These are phyloP conservation scores for Aplysia californica DNA, from an alignment of 1,140 invertebrate species.

Conservation along the genomic window DNA sequence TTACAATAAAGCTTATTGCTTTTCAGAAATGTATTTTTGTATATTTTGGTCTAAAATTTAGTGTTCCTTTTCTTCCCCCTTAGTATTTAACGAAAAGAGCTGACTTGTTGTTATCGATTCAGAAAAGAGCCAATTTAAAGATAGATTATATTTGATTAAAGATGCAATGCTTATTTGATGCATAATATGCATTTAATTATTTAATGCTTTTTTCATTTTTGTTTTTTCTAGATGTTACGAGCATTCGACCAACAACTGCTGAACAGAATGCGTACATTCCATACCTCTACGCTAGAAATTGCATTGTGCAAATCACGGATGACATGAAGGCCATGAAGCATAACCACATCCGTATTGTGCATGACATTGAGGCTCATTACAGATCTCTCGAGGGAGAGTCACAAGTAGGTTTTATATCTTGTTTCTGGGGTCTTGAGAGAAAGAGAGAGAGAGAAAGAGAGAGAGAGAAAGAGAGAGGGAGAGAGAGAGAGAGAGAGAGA, in stretches of 20 bases:
- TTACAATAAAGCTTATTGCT: no score
- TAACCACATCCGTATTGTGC: slow-evolving; percentile 58
- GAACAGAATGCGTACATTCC: slow-evolving; percentile 64
- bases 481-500: no score
- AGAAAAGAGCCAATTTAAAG: no score
- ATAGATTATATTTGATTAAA: no score
- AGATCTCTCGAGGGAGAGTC: slow-evolving; percentile 61
- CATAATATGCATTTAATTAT: neutral
- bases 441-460: no score
- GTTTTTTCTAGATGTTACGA: slow-evolving; percentile 18
- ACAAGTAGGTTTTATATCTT: slow-evolving; percentile 45
- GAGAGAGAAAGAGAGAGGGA: no score
- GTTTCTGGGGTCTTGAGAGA: neutral
- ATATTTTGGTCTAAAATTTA: neutral
- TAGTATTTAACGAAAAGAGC: neutral
- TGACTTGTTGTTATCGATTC: no score
- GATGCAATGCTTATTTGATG: neutral
- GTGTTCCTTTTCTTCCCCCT: neutral
- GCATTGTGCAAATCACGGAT: slow-evolving; percentile 55
- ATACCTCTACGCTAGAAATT: slow-evolving; percentile 56
- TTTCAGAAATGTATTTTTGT: neutral
- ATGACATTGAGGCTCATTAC: slow-evolving; percentile 60
- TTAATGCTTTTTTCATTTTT: neutral
- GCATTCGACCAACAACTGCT: slow-evolving; percentile 20
- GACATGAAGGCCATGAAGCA: slow-evolving; percentile 64